phyloP scores from a whole-genome alignment of 2,797 vertebrate genomes.

The Parotocinclus haroldoi region DNA sequence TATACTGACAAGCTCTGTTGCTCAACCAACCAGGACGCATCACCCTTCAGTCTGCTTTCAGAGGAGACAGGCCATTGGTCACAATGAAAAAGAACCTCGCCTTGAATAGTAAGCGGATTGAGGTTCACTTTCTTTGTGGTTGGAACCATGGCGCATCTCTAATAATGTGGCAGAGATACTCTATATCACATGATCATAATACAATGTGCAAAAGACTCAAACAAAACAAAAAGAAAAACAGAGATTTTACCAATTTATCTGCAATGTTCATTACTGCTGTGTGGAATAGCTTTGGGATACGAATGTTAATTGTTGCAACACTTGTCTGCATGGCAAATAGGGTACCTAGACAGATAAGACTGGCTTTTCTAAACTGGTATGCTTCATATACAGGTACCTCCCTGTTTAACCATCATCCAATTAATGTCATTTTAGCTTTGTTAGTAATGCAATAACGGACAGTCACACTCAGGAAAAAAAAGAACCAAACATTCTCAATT shows the following conservation, averaged over 20 bases:
- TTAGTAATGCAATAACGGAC: no score
- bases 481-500: no score
- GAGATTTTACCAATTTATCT: slow-evolving; percentile 69
- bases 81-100: slow-evolving; percentile 16
- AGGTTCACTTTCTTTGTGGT: slow-evolving; percentile 25
- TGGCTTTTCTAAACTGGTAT: neutral
- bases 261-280: slow-evolving; percentile 65
- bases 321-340: slow-evolving; percentile 56
- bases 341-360: neutral
- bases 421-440: no score
- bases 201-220: slow-evolving; percentile 50
- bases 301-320: slow-evolving; percentile 69
- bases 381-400: no score
- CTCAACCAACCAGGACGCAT: slow-evolving; percentile 48
- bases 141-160: slow-evolving; percentile 38
- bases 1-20: slow-evolving; percentile 39
- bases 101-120: slow-evolving; percentile 23
- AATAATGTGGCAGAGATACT: slow-evolving; percentile 23
- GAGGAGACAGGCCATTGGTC: slow-evolving; percentile 55
- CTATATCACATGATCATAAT: no score
- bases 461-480: no score
- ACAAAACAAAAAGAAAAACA: slow-evolving; percentile 25
- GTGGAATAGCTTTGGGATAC: slow-evolving; percentile 66
- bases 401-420: no score
- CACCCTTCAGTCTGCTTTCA: slow-evolving; percentile 45